Conservation (phyloP, 2,888 invertebrate species). For the Leptinotarsa rubiginosa region DNA sequence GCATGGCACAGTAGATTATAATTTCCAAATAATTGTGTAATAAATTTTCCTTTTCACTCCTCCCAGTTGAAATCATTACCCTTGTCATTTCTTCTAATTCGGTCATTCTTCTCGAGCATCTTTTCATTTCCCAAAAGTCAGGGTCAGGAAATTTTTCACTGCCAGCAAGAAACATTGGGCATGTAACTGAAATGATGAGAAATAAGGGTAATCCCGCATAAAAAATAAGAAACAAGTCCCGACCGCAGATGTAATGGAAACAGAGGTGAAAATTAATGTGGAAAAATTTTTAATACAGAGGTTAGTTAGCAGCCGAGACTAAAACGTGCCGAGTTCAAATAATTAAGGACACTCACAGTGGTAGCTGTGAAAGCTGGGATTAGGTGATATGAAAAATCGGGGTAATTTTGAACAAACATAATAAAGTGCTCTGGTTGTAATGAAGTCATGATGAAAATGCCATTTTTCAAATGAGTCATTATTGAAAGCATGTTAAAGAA, state of each 20-base stretch:
- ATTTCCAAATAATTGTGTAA: too few species aligned
- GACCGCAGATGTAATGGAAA: slow-evolving; percentile 19
- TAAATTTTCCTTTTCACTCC: too few species aligned
- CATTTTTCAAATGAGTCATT: too few species aligned
- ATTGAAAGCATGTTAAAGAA: too few species aligned
- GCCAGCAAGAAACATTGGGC: slow-evolving; percentile 12
- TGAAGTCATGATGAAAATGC: too few species aligned
- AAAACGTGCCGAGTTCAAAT: slow-evolving; percentile 2
- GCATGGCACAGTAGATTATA: too few species aligned
- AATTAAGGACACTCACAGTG: background rate
- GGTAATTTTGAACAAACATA: background rate
- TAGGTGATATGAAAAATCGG: background rate
- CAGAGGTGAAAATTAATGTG: slow-evolving; percentile 17
- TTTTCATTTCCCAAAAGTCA: background rate
- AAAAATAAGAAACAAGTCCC: slow-evolving; percentile 9
- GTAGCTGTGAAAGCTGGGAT: background rate
- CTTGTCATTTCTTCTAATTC: background rate
- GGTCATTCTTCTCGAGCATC: background rate
- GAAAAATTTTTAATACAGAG: slow-evolving; percentile 20
- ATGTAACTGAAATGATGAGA: slow-evolving; percentile 15
- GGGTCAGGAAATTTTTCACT: background rate
- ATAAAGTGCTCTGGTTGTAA: too few species aligned
- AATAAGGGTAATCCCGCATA: slow-evolving; percentile 12
- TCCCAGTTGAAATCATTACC: too few species aligned
- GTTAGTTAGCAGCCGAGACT: background rate